phyloP scores from a whole-genome alignment of 2,888 invertebrate species.

The Ceraclea dissimilis region DNA sequence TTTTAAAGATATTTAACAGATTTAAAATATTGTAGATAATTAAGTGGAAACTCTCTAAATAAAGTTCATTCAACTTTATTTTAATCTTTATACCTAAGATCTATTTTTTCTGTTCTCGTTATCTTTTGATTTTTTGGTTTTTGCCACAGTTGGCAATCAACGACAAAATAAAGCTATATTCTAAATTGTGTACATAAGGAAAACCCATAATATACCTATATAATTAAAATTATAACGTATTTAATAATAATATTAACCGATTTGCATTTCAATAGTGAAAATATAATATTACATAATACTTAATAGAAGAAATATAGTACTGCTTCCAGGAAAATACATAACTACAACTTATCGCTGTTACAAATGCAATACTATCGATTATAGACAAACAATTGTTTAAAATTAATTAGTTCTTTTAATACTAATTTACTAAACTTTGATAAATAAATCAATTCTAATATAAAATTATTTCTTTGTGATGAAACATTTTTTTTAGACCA shows the following conservation, averaged over 20 bases:
- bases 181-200: slow-evolving; percentile 25
- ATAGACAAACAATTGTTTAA: no score
- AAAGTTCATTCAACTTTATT: background rate
- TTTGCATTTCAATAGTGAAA: background rate
- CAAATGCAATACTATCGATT: no score
- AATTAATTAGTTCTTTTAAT: no score
- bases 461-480: no score
- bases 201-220: background rate
- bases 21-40: no score
- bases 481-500: no score
- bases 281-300: background rate
- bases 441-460: no score
- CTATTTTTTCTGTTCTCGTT: background rate
- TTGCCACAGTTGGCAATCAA: background rate
- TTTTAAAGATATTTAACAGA: no score
- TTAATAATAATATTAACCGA: background rate
- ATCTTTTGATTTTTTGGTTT: background rate
- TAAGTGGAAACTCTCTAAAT: background rate
- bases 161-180: slow-evolving; percentile 25
- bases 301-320: background rate
- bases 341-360: no score
- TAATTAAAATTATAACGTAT: slow-evolving; percentile 4
- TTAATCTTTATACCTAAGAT: background rate
- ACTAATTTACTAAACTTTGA: no score
- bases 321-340: no score